These are phyloP conservation scores for Trichomalopsis sarcophagae DNA, from an alignment of 1,140 invertebrate genomes.

Conservation along the genomic window DNA sequence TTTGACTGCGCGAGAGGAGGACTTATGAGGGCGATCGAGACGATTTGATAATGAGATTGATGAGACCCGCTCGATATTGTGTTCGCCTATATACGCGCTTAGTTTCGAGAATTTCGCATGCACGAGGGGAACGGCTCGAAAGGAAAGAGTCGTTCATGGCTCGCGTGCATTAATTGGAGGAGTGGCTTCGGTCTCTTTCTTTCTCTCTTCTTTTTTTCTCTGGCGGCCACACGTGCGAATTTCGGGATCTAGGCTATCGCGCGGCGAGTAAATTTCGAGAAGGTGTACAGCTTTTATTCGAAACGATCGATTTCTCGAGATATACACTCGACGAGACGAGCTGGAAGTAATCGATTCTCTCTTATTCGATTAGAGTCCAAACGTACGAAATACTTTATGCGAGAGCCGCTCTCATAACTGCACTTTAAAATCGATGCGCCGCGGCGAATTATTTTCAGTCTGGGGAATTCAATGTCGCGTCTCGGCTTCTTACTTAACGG, in stretches of 20 bases:
- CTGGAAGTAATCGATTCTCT: neutral
- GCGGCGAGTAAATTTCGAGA: neutral
- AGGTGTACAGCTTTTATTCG: neutral
- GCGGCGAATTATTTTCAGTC: neutral
- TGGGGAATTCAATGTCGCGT: neutral
- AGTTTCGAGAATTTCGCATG: slow-evolving; percentile 24
- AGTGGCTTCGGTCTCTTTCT: slow-evolving; percentile 12
- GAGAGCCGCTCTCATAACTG: neutral
- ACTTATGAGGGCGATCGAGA: slow-evolving; percentile 27
- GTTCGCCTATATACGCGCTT: neutral
- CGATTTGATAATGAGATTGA: slow-evolving; percentile 48
- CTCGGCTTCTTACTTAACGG: neutral
- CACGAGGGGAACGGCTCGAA: neutral
- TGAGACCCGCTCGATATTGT: slow-evolving; percentile 39
- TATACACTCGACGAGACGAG: neutral
- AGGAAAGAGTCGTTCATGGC: slow-evolving; percentile 38
- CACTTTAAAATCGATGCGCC: slow-evolving; percentile 8
- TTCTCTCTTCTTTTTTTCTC: neutral
- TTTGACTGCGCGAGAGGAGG: neutral
- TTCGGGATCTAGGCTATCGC: neutral
- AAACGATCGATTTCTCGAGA: neutral
- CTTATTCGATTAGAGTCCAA: neutral
- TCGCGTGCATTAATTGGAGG: slow-evolving; percentile 38
- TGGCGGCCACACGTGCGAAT: neutral
- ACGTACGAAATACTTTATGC: slow-evolving; percentile 12